These are phyloP conservation scores for Diuraphis noxia DNA, from an alignment of 1,140 invertebrate genomes.

Conservation along the genomic window DNA sequence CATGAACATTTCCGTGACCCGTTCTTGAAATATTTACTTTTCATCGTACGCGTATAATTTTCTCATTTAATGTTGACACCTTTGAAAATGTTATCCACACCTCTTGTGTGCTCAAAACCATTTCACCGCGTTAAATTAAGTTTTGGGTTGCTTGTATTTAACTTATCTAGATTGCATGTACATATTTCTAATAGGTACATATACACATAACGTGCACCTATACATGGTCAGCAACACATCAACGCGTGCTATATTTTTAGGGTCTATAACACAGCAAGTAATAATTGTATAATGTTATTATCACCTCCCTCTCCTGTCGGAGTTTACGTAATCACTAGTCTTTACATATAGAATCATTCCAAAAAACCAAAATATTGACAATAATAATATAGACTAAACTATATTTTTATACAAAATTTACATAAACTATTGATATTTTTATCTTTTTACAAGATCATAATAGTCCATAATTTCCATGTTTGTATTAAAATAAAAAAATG, in stretches of 20 bases:
- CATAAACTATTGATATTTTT: not conserved
- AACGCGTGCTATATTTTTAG: too few relatives aligned
- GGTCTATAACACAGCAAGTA: not conserved
- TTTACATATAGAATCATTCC: not conserved
- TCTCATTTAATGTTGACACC: slow-evolving; percentile 23
- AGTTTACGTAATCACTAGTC: not conserved
- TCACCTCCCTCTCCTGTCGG: not conserved
- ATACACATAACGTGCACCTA: not conserved
- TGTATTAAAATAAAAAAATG: not conserved
- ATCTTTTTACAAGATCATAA: too few relatives aligned
- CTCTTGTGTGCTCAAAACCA: not conserved
- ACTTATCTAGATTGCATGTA: slow-evolving; percentile 18
- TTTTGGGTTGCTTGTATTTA: not conserved
- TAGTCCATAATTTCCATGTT: not conserved
- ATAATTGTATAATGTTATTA: not conserved
- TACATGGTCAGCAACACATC: not conserved
- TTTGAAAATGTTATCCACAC: not conserved
- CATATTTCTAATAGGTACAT: too few relatives aligned
- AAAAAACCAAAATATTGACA: not conserved
- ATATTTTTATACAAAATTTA: not conserved
- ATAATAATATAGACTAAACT: not conserved
- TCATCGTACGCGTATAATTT: slow-evolving; percentile 18
- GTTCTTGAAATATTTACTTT: not conserved
- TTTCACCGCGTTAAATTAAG: not conserved
- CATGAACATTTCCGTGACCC: not conserved